Base-by-base conservation (phyloP, 1,140 invertebrate genomes). In the Macrobrachium nipponense region DNA sequence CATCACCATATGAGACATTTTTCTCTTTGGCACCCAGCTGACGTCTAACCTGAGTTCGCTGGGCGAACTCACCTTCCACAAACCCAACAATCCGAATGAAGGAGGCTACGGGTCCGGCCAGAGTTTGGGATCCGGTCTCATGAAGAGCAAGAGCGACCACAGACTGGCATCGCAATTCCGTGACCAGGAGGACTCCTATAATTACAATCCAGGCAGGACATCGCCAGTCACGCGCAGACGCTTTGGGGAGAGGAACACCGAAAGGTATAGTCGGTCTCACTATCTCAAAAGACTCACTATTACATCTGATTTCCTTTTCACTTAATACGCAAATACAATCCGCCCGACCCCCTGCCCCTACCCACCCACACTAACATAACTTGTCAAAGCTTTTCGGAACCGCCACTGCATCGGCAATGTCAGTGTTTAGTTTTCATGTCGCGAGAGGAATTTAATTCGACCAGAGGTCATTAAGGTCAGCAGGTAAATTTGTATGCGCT, bases 81-180 rank as follows among this genome's bases (percentile, higher is more conserved):
- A 90, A 92, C 93, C 90, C 90, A 82, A 93, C 90, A 91, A 93
- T 89, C 92, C 92, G 90, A 91, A 92, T 59, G 88, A 89, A 72
- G 51, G 51, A 51, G 51, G 78, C 77, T 82, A 81, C 66, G 61
- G n/a, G 59, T 27, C 70, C 20, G 87, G 76, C 11, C 80, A 64
- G 90, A 81, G 91, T 59, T 92, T 94, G 88, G 92, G 93, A 51
- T 93, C 94, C 0, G 96, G 96, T 6, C 91, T 98, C 36, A 97
- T 97, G 94, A 93, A 97, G 88, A 97, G 96, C 85, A 98, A 98
- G 91, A 97, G 96, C 90, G 97, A 98, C 90, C 97, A 98, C 91
- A 93, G 97, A 51, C 91, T 98, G 68, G 97, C 97, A 15, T 94
- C 96, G 0, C 96, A 98, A 90, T 97, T 96, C 91, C 93, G 96